Evolutionary conservation across 2,888 invertebrate species (phyloP), one percentile per base, ranked within the genome.

Genomic region (Peribatodes rhomboidaria): DNA sequence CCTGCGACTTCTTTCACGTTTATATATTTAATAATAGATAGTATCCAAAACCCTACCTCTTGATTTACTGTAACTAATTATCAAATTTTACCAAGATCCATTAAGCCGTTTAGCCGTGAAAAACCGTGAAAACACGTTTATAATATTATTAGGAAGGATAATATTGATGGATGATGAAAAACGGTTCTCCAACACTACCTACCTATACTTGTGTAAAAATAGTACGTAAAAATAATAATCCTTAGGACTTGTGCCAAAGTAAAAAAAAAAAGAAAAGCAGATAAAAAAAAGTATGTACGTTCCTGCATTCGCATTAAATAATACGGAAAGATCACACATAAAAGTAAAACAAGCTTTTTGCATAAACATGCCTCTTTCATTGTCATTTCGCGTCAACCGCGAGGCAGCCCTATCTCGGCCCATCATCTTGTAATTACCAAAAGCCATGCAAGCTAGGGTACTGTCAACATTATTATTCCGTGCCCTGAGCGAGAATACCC

Each of bases 381-480:
- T 54, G 44, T 53, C 60, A 41, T 47, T 53, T 46, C 7, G 33
- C 53, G 20, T 61, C 20, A 39, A 61, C 53, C 53, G 22, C 53
- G 44, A 27, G 49, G 35, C 53, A 46, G 54, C 44, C 55, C 49
- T 52, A 57, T 56, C 62, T 37, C 7, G 37, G 47, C n/a, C 18
- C 47, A 63, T 56, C 44, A 63, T 54, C 58, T 58, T 42, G 53
- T 63, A 65, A 65, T 55, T 50, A 55, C 50, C 50, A 37, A 35
- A 54, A 59, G 49, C 33, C 57, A 61, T 57, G 60, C 56, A 33
- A 65, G 56, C 39, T 60, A 14, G 52, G 60, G 60, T 61, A 65
- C 65, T 65, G 65, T 39, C 60, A 56, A 61, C 65, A 61, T 65
- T 56, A 64, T 64, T 47, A 65, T 49, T 58, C 58, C 20, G 42